Base-by-base conservation (phyloP, 2,888 invertebrate species). In the Acleris laterana region DNA sequence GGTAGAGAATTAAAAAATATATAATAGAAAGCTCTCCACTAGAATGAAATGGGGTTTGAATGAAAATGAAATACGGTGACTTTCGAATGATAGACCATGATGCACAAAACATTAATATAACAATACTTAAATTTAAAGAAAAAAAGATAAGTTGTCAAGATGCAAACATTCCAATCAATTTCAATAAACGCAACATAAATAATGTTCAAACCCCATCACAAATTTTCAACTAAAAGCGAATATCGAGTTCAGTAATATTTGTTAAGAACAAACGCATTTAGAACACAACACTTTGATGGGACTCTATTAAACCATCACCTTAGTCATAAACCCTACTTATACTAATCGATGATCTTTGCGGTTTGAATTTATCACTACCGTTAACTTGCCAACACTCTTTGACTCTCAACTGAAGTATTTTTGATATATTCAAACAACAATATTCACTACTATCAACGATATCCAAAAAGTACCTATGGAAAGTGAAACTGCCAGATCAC, bases 21-120 rank as follows among this genome's bases (percentile, higher is more conserved):
- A 70, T 75, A 74, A 74, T 77, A 82, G 87, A 90, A 91, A 93
- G 91, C 91, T 85, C 89, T 92, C 87, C 87, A 78, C 83, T 82
- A 79, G 73, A 80, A 89, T 92, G 93, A 91, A 90, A 93, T 93
- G 93, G 93, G 93, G 92, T 93, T 93, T 93, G 93, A 93, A 92
- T 87, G 85, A 81, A 78, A 82, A 83, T 83, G 83, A 84, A 78
- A 80, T 71, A 82, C 73, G 79, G 74, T 77, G 69, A 80, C 78
- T 80, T 77, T 81, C 71, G 76, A 75, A 84, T 79, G 79, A 81
- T 80, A 81, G 70, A 78, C 75, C 79, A 85, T 83, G 84, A 89
- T 87, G 87, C 88, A 87, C 82, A 85, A 83, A 78, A 74, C 66
- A 72, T 74, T 32, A 77, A 80, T n/a, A 46, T n/a, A 44, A 17